Conservation (phyloP, 2,888 invertebrate genomes). For the Thalpophila matura region DNA sequence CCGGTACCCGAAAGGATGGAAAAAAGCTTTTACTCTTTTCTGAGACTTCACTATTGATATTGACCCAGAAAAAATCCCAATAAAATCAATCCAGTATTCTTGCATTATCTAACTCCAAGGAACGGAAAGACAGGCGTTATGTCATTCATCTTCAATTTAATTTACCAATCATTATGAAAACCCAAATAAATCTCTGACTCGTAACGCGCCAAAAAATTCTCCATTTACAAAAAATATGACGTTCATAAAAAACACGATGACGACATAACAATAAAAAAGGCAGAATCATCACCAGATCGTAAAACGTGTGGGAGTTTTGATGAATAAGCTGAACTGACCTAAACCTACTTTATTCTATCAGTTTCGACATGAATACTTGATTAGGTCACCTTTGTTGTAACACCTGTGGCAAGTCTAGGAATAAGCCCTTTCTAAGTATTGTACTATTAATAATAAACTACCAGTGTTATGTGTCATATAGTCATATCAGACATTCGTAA, state of each 20-base stretch:
- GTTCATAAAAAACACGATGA: constrained; percentile 49
- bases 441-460: constrained; percentile 4
- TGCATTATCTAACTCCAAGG: no score
- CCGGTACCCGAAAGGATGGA: no score
- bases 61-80: background rate
- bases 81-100: background rate
- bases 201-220: constrained; percentile 20
- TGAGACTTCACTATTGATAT: background rate
- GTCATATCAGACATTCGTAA: constrained; percentile 20
- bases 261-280: constrained; percentile 51
- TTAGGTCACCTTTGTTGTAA: constrained; percentile 63
- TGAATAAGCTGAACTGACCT: constrained; percentile 69
- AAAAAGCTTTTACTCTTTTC: background rate
- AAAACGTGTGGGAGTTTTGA: constrained; percentile 67
- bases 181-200: constrained; percentile 34
- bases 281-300: constrained; percentile 51
- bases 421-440: constrained; percentile 22
- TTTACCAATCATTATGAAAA: constrained; percentile 28
- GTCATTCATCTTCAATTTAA: constrained; percentile 22
- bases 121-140: background rate
- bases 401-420: constrained; percentile 52
- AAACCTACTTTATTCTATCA: constrained; percentile 66
- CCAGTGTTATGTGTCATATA: no score
- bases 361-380: constrained; percentile 61
- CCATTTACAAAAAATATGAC: constrained; percentile 28